These are phyloP conservation scores for Trichogramma pretiosum DNA, from an alignment of 1,140 invertebrate species.

Conservation along the genomic window DNA sequence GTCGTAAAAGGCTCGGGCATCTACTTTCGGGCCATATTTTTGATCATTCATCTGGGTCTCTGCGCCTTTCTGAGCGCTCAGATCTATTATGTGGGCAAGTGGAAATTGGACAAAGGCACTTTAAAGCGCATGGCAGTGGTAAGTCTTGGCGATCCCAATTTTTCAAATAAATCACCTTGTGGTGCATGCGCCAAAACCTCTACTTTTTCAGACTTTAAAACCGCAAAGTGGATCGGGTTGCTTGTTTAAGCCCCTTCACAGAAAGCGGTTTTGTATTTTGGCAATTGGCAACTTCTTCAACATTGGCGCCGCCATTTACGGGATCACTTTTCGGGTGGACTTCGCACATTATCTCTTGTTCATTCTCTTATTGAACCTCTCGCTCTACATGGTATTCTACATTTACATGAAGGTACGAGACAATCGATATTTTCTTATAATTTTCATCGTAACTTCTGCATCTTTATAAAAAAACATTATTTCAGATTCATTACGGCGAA, in stretches of 20 bases:
- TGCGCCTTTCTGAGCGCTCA: slow-evolving; percentile 69
- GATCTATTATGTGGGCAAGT: slow-evolving; percentile 80
- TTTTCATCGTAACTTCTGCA: slow-evolving; percentile 14
- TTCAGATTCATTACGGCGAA: slow-evolving; percentile 61
- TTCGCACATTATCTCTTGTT: slow-evolving; percentile 76
- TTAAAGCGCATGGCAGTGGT: slow-evolving; percentile 33
- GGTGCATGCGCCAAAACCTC: slow-evolving; percentile 3
- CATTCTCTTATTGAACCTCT: slow-evolving; percentile 74
- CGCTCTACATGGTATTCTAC: slow-evolving; percentile 76
- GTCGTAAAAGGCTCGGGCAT: slow-evolving; percentile 64
- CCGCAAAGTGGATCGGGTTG: slow-evolving; percentile 28
- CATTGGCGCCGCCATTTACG: slow-evolving; percentile 63
- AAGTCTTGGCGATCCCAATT: slow-evolving; percentile 16
- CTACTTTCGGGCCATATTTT: slow-evolving; percentile 71
- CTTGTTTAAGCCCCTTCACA: slow-evolving; percentile 33
- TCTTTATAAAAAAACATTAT: slow-evolving; percentile 28
- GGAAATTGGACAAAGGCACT: slow-evolving; percentile 54
- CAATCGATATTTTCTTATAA: slow-evolving; percentile 3
- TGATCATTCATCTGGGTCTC: slow-evolving; percentile 57
- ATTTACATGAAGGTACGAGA: slow-evolving; percentile 77
- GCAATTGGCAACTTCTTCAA: slow-evolving; percentile 66
- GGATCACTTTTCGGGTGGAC: slow-evolving; percentile 58
- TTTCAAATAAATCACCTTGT: neutral
- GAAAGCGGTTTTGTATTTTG: slow-evolving; percentile 48
- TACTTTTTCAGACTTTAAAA: slow-evolving; percentile 29